phyloP scores from a whole-genome alignment of 2,113 vertebrate species.

The Sciurus niger region DNA sequence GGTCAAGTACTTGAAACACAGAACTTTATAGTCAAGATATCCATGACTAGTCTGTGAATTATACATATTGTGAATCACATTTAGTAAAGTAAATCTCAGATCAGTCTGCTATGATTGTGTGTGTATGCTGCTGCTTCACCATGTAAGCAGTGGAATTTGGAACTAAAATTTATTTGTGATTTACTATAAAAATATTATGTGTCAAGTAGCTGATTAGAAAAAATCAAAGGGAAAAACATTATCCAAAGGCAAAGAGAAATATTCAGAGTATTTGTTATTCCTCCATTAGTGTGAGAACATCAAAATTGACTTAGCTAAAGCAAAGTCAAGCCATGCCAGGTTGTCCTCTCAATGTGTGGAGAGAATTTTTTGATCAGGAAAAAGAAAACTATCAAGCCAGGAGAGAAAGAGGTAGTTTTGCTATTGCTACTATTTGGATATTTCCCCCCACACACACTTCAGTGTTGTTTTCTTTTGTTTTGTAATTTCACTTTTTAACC shows the following conservation, averaged over 20 bases:
- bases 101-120: background rate
- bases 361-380: background rate
- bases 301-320: background rate
- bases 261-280: background rate
- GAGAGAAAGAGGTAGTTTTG: background rate
- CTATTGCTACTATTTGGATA: too few relatives aligned
- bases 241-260: background rate
- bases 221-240: background rate
- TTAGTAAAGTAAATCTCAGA: conserved; percentile 11
- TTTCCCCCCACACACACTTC: too few relatives aligned
- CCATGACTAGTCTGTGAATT: background rate
- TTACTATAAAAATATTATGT: background rate
- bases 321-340: background rate
- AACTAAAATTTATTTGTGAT: background rate
- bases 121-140: background rate
- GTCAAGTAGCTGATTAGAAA: background rate
- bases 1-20: background rate
- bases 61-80: background rate
- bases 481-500: background rate
- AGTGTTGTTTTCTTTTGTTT: background rate
- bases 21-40: background rate
- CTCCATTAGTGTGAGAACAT: background rate
- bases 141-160: background rate
- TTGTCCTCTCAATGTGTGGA: background rate
- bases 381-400: too few relatives aligned